These are phyloP conservation scores for Dryocosmus kuriphilus DNA, from an alignment of 2,888 invertebrate species.

Conservation along the genomic window DNA sequence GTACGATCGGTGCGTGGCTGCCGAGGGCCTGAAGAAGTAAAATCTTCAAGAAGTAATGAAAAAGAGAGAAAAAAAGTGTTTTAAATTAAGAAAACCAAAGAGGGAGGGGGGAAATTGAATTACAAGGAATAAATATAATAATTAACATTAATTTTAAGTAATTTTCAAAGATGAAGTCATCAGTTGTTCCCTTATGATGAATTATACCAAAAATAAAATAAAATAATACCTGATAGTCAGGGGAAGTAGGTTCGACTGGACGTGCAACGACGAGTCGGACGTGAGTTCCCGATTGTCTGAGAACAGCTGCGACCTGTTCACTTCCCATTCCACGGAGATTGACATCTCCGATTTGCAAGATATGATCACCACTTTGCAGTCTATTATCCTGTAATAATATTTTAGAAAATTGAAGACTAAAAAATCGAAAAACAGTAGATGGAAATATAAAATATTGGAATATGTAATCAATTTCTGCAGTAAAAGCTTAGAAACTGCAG, in stretches of 20 bases:
- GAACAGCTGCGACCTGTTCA: conserved; percentile 96
- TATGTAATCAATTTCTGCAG: no score
- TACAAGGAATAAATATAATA: not conserved
- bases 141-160: not conserved
- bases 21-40: conserved; percentile 80
- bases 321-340: conserved; percentile 97
- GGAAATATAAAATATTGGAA: no score
- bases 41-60: conserved; percentile 13
- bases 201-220: not conserved
- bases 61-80: not conserved
- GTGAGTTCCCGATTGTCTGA: conserved; percentile 96
- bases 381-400: conserved; percentile 87
- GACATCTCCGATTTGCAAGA: conserved; percentile 96
- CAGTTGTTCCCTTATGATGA: no score
- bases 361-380: conserved; percentile 97
- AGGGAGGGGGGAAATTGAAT: no score
- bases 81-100: not conserved
- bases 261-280: conserved; percentile 97
- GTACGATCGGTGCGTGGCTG: conserved; percentile 92
- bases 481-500: no score
- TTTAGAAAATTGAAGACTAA: conserved; percentile 3
- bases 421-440: no score
- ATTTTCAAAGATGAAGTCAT: no score
- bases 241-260: conserved; percentile 89
- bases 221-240: conserved; percentile 83